Evolutionary conservation across 2,797 vertebrate genomes (phyloP).

Genomic region (Micromesistius poutassou): DNA sequence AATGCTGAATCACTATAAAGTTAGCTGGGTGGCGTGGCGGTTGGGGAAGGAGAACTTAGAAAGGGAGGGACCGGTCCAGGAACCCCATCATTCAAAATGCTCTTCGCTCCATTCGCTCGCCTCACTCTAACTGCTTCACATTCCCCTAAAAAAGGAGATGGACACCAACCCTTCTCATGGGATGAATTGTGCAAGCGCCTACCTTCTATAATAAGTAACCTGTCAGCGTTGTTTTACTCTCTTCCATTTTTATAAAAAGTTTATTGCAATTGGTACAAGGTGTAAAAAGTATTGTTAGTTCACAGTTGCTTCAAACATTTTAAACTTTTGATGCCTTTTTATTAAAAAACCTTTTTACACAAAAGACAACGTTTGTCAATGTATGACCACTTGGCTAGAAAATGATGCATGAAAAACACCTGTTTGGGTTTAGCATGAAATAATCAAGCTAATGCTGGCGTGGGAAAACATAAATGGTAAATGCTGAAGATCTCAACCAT

Average conservation of each 20-base stretch:
- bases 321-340: too few species aligned
- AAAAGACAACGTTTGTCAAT: too few species aligned
- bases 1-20: conserved; percentile 71
- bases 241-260: too few species aligned
- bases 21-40: conserved; percentile 56
- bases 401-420: too few species aligned
- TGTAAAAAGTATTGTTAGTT: background rate
- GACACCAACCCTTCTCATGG: background rate
- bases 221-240: too few species aligned
- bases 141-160: conserved; percentile 47
- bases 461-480: too few species aligned
- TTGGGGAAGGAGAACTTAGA: conserved; percentile 43
- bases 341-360: too few species aligned
- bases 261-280: background rate
- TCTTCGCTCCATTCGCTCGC: conserved; percentile 60
- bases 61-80: conserved; percentile 42
- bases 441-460: too few species aligned
- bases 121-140: conserved; percentile 60
- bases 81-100: conserved; percentile 70
- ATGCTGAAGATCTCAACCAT: too few species aligned
- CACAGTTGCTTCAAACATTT: background rate
- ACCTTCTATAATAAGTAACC: too few species aligned
- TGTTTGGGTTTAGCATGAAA: too few species aligned
- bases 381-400: too few species aligned
- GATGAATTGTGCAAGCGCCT: background rate